Base-by-base conservation (phyloP, 1,140 invertebrate genomes). In the Cotesia typhae region DNA sequence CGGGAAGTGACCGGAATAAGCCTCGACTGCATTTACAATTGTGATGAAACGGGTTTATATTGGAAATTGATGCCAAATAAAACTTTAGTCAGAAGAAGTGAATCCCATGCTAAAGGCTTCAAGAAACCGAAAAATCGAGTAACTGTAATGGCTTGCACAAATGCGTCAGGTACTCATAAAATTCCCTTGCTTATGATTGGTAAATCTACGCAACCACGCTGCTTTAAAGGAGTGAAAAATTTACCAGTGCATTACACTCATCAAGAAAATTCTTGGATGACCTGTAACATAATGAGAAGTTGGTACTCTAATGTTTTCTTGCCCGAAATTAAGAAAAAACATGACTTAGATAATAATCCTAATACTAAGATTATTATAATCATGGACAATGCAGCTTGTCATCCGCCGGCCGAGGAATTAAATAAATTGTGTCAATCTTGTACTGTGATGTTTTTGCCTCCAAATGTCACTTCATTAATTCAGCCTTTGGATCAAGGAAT, bases 61-160 rank as follows among this genome's bases (percentile, higher is more conserved):
- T 67, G 51, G 51, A 67, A 67, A 67, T 2, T 55, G 41, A 12
- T 53, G 17, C 65, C 65, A 17, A 28, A 28, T 28, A 55, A 14
- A 36, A 67, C 65, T 35, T 55, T 67, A n/a, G 65, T 67, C 20
- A 1, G 10, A 17, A n/a, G 47, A 7, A 53, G 35, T n/a, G 65
- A 55, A 55, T 7, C 10, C 1, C 9, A 38, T 4, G 17, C 41
- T 52, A 14, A 17, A 17, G 47, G 17, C 9, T 6, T 3, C 5
- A 66, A 66, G 10, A 66, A 66, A 41, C 38, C 64, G 12, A 66
- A 66, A 35, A 52, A 66, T 66, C 64, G 64, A 52, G n/a, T 66
- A 7, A 66, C 64, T 51, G 41, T 66, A 41, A 66, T 66, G 17
- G 47, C 9, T 14, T 66, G 64, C 28, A 52, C 64, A 51, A 66